Base-by-base conservation (phyloP, 2,113 vertebrate genomes). In the Rana temporaria region DNA sequence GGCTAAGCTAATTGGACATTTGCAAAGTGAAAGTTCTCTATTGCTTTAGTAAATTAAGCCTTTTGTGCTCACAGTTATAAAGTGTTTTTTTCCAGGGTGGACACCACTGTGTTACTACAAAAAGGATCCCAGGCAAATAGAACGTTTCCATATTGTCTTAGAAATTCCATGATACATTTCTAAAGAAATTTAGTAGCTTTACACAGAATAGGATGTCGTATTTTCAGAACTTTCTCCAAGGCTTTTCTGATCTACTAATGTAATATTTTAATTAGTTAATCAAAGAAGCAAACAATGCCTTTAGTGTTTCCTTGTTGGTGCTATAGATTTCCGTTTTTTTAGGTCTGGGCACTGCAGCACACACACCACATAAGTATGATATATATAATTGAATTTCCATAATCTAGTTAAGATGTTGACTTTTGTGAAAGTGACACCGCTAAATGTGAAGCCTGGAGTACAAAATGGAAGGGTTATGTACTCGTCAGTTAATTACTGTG, bases 361-460 rank as follows among this genome's bases (percentile, higher is more conserved):
- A 55, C 75, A 63, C 32, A 38, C 22, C 38, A 48, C 62, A 78
- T 20, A 63, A 52, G 74, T 77, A 78, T 63, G 75, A 78, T n/a
- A 65, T 53, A 24, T 78, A 24, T 78, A 78, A 78, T 78, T 78
- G 9, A 78, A 78, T 78, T 78, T 65, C 18, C 38, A 78, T 78
- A 78, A 78, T 78, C 60, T 30, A 78, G 42, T 78, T 78, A 78
- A 65, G 75, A 65, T 65, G 59, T 78, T 65, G 65, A 24, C 30
- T 30, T 65, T 65, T n/a, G 38, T 65, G 75, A 65, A 78, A 78
- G 60, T 78, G 60, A 78, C 59, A 78, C 75, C 75, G 42, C 24
- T 32, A 26, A 48, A 64, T 52, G 24, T 65, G 20, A 78, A 53
- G 57, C 16, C 52, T 17, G n/a, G 60, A 52, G 42, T 24, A 48